Evolutionary conservation across 2,113 vertebrate genomes (phyloP).

Genomic region (Alligator sinensis): DNA sequence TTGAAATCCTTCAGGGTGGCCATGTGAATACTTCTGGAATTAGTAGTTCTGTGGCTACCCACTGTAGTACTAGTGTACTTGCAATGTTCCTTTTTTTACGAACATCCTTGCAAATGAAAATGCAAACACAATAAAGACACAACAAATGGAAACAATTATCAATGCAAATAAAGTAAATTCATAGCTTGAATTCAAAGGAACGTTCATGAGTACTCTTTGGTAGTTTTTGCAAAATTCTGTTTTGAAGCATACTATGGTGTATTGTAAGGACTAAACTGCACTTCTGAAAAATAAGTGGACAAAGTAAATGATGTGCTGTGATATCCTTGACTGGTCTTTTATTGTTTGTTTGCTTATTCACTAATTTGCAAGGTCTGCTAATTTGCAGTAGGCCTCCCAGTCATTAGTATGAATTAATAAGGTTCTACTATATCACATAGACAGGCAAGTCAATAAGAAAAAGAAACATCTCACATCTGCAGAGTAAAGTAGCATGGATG

Average conservation of each 20-base stretch:
- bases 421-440: background rate
- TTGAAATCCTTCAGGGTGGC: background rate
- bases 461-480: background rate
- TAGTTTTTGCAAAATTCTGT: background rate
- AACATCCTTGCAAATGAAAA: background rate
- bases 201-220: background rate
- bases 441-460: slow-evolving; percentile 13
- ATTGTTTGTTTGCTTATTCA: slow-evolving; percentile 48
- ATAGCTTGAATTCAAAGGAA: background rate
- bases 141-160: background rate
- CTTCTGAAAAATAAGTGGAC: slow-evolving; percentile 32
- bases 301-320: slow-evolving; percentile 18
- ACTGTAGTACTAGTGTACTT: background rate
- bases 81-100: background rate
- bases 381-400: slow-evolving; percentile 11
- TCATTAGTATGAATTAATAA: slow-evolving; percentile 22
- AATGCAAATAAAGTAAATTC: background rate
- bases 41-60: background rate
- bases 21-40: background rate
- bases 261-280: background rate
- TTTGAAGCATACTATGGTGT: background rate
- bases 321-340: slow-evolving; percentile 41
- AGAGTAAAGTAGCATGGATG: background rate
- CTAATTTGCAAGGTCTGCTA: slow-evolving; percentile 62
- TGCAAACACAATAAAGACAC: background rate